phyloP scores from a whole-genome alignment of 1,140 invertebrate species.

The Trypoxylus dichotomus region DNA sequence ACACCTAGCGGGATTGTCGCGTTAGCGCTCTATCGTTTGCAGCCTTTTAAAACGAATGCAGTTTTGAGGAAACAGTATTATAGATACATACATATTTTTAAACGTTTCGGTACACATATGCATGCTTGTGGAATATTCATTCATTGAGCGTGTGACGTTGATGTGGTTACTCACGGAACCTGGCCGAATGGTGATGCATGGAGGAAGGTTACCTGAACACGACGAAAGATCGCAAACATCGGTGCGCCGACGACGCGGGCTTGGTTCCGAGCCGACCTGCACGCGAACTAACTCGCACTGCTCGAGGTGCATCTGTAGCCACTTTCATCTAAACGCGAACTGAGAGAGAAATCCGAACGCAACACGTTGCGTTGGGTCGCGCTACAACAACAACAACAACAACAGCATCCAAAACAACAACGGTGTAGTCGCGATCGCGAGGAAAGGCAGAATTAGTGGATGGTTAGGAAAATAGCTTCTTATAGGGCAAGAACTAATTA shows the following conservation, averaged over 20 bases:
- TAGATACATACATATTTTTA: too few species aligned
- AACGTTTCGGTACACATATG: too few species aligned
- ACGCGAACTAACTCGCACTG: constrained; percentile 37
- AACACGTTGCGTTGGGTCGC: not conserved
- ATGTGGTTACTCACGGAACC: constrained; percentile 29
- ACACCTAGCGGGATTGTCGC: not conserved
- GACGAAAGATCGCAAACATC: constrained; percentile 31
- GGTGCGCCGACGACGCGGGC: constrained; percentile 29
- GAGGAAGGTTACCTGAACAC: constrained; percentile 27
- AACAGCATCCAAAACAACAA: not conserved
- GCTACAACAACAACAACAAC: not conserved
- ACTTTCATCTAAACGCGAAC: constrained; percentile 35
- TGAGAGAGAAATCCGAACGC: constrained; percentile 20
- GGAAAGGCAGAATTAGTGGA: not conserved
- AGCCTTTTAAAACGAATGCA: not conserved
- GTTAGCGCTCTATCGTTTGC: not conserved
- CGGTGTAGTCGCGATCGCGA: not conserved
- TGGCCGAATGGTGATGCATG: constrained; percentile 14
- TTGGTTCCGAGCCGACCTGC: constrained; percentile 12
- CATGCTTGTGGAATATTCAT: not conserved
- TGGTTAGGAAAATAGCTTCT: not conserved
- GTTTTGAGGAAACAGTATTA: too few species aligned
- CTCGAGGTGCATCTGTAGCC: constrained; percentile 39
- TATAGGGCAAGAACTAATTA: too few species aligned
- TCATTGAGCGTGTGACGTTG: constrained; percentile 8